Evolutionary conservation across 2,113 vertebrate genomes (phyloP), one percentile per base, ranked within the genome.

Genomic region (Cettia cetti): DNA sequence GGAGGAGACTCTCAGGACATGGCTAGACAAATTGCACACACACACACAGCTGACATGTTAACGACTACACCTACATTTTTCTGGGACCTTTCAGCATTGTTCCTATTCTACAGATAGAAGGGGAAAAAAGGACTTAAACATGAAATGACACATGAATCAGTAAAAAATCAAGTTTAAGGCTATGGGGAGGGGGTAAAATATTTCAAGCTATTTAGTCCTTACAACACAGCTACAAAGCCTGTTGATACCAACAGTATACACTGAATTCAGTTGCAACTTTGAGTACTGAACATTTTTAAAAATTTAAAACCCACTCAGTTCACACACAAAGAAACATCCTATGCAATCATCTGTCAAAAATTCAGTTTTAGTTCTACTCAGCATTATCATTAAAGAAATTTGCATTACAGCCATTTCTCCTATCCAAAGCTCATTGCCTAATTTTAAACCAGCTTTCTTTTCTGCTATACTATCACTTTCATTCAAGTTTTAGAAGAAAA

Each of bases 401-500:
- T 93, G 92, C 92, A 81, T 92, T 92, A 92, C 91, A 93, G 89
- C 33, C 77, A 1, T 66, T 96, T 93, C 91, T 93, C 71, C 76
- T 78, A 89, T 19, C 86, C 76, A 92, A 66, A 19, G 3, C 60
- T 86, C 76, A 81, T 9, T 0, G 17, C n/a, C 94, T 94, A 94
- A 95, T 92, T 95, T 97, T 95, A 96, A 97, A 93, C 35, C 72
- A 78, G 72, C 68, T 81, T 92, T 72, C 90, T 93, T 94, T 94
- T 91, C 64, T 95, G 94, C 92, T 86, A 83, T 59, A 90, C n/a
- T 94, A 93, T 86, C 72, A 60, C 71, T 90, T 97, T 78, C 82
- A 95, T 90, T 93, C 85, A 92, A 78, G 44, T 92, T 95, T 90
- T 63, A 64, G 33, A 89, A 92, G 35, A 78, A 84, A 78, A 71